phyloP scores from a whole-genome alignment of 2,888 invertebrate species.

The Harpagoxenus sublaevis region DNA sequence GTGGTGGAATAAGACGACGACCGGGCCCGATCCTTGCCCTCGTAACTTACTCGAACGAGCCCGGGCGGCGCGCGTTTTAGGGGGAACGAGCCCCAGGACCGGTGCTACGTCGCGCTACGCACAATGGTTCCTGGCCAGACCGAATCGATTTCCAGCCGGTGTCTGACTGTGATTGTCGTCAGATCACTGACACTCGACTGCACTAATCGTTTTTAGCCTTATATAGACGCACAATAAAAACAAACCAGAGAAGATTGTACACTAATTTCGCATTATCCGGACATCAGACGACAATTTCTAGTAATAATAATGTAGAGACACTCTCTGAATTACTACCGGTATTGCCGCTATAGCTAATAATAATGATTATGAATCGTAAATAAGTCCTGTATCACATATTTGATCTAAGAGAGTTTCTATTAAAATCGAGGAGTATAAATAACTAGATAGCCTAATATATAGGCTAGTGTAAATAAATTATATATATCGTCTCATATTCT shows the following conservation, averaged over 20 bases:
- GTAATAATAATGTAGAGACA: neutral
- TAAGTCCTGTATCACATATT: neutral
- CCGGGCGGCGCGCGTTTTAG: constrained; percentile 32
- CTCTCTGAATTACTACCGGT: neutral
- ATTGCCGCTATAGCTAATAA: neutral
- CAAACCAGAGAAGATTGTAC: neutral
- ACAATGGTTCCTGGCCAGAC: constrained; percentile 63
- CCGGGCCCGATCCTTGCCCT: constrained; percentile 67
- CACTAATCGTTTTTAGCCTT: constrained; percentile 9
- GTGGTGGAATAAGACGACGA: constrained; percentile 76
- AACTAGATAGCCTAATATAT: neutral
- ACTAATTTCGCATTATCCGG: neutral
- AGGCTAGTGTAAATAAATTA: neutral
- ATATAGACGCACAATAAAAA: neutral
- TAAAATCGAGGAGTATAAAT: neutral
- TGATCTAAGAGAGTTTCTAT: neutral
- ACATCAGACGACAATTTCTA: neutral
- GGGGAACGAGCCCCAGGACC: constrained; percentile 43
- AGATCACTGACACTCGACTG: constrained; percentile 1
- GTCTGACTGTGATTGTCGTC: constrained; percentile 45
- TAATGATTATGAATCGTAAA: neutral
- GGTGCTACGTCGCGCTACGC: constrained; percentile 45
- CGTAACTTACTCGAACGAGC: constrained; percentile 68
- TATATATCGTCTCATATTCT: neutral
- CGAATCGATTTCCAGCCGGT: constrained; percentile 51